Conservation (phyloP, 2,797 vertebrate genomes). For the Amniataba percoides region DNA sequence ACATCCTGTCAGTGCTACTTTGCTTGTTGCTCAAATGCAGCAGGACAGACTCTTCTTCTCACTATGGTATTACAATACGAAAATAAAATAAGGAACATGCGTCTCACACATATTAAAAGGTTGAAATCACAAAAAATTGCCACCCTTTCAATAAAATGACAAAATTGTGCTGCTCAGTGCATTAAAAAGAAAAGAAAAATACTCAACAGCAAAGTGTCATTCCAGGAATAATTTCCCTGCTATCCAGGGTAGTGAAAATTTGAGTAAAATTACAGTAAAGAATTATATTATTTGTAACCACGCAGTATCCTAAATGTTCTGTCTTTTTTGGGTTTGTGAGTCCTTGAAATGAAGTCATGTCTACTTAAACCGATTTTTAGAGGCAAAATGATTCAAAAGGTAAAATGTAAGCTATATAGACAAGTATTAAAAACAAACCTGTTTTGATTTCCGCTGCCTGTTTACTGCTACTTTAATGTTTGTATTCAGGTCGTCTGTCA, state of each 20-base stretch:
- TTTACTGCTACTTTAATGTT: not conserved
- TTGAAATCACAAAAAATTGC: not conserved
- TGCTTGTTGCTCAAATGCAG: not conserved
- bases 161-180: not conserved
- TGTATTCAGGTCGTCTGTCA: not conserved
- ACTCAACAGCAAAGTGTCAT: not conserved
- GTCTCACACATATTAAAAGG: not conserved
- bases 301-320: not conserved
- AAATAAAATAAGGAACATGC: not conserved
- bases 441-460: not conserved
- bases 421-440: not conserved
- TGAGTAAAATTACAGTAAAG: not conserved
- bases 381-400: not conserved
- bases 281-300: not conserved
- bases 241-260: not conserved
- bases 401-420: not conserved
- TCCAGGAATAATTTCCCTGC: not conserved
- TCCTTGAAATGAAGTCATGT: not conserved
- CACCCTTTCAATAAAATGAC: not conserved
- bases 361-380: not conserved
- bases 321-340: too few species aligned
- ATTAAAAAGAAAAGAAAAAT: not conserved
- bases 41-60: not conserved
- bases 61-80: not conserved
- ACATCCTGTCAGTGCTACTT: not conserved